A percentile compares a stretch with the other conserved stretches of the same genome.
Evolutionary conservation across 2,797 vertebrate genomes (phyloP).

Genomic region (Phrynocephalus forsythii): DNA sequence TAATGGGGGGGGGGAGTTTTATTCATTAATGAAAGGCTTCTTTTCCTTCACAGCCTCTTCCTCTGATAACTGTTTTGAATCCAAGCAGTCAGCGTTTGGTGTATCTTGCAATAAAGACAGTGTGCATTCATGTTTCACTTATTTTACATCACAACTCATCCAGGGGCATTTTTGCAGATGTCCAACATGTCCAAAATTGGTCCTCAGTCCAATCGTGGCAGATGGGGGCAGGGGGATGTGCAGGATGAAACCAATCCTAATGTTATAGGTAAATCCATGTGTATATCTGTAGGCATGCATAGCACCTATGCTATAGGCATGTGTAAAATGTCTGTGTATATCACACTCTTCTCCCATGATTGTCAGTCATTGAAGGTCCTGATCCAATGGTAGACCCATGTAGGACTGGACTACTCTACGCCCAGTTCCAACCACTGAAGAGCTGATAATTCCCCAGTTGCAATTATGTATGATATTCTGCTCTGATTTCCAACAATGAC

Average conservation of each 20-base stretch:
- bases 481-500: neutral
- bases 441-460: no score
- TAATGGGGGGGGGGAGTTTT: slow-evolving; percentile 15
- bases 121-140: neutral
- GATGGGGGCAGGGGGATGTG: no score
- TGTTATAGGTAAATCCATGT: neutral
- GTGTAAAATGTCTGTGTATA: neutral
- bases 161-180: neutral
- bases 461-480: neutral
- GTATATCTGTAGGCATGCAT: neutral
- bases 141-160: neutral
- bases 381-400: neutral
- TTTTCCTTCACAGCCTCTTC: neutral
- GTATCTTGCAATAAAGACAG: neutral
- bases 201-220: neutral
- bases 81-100: no score
- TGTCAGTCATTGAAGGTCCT: neutral
- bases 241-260: neutral
- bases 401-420: neutral
- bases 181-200: neutral
- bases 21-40: neutral
- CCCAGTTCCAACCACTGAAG: neutral
- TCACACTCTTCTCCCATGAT: neutral
- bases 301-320: neutral
- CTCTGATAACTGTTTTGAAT: neutral